phyloP scores from a whole-genome alignment of 2,888 invertebrate species.

The Apeira syringaria region DNA sequence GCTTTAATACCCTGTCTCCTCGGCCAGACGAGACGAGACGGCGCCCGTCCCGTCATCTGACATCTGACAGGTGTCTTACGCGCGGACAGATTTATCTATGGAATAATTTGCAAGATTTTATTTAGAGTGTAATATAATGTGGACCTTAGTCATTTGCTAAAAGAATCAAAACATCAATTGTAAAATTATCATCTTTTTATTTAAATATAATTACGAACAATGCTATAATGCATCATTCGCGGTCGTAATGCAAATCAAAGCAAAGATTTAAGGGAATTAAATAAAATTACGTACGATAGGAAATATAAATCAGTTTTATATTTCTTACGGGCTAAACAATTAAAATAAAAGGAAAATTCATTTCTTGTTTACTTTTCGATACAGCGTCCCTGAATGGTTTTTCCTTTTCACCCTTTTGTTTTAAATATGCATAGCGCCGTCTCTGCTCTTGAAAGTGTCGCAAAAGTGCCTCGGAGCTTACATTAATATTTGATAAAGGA shows the following conservation, averaged over 20 bases:
- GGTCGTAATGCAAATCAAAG: no score
- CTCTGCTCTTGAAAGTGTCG: constrained; percentile 61
- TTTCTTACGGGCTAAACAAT: no score
- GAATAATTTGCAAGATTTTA: constrained; percentile 56
- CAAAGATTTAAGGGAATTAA: no score
- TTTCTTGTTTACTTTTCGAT: constrained; percentile 19
- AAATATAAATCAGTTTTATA: no score
- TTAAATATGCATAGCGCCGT: constrained; percentile 72
- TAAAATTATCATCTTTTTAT: no score
- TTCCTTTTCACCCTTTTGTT: constrained; percentile 46
- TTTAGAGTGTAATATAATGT: constrained; percentile 17
- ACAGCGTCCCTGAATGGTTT: constrained; percentile 16
- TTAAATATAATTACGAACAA: no score
- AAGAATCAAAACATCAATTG: no score
- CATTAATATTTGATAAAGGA: constrained; percentile 73
- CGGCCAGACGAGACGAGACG: constrained; percentile 57
- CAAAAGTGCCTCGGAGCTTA: constrained; percentile 64
- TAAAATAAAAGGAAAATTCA: constrained; percentile 16
- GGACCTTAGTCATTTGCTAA: background rate
- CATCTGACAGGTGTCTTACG: constrained; percentile 75
- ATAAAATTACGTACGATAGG: no score
- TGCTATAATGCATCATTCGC: no score
- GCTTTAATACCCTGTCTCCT: constrained; percentile 59
- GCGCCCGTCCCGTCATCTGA: constrained; percentile 55
- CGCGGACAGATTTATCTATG: constrained; percentile 68